Percentiles rank a stretch among this genome's conserved stretches.
Evolutionary conservation across 2,113 vertebrate species (phyloP).

Genomic region (Equus przewalskii): DNA sequence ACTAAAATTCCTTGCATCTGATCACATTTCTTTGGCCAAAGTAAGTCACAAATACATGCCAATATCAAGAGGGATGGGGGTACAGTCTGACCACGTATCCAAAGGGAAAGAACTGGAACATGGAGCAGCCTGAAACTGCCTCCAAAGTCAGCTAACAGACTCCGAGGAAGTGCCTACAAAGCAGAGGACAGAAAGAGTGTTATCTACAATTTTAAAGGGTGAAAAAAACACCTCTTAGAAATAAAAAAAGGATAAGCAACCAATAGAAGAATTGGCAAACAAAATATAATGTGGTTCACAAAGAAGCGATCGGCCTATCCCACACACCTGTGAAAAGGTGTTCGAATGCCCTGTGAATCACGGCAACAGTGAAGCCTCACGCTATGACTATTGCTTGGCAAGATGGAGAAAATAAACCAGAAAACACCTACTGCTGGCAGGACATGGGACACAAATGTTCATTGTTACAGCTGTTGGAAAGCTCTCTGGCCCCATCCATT

Average conservation of each 20-base stretch:
- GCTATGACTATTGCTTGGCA: accelerated
- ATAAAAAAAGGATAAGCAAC: neutral
- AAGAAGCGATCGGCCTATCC: accelerated
- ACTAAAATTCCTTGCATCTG: neutral
- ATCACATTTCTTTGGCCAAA: neutral
- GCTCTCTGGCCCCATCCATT: neutral
- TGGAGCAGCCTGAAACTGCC: neutral
- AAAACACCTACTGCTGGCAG: accelerated
- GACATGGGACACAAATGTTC: accelerated
- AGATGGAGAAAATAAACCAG: neutral
- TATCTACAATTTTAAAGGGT: neutral
- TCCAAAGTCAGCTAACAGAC: accelerated
- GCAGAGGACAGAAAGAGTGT: neutral
- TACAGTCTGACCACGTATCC: accelerated
- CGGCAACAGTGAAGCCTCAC: accelerated
- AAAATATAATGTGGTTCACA: neutral
- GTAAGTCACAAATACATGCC: neutral
- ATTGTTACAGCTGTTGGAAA: accelerated
- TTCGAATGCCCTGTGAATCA: too few relatives aligned
- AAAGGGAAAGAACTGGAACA: neutral
- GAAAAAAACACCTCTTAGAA: neutral
- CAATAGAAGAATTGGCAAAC: neutral
- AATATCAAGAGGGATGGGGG: accelerated
- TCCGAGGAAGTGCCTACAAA: accelerated
- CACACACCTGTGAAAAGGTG: neutral